Conservation (phyloP, 2,113 vertebrate species). For the Larimichthys crocea region DNA sequence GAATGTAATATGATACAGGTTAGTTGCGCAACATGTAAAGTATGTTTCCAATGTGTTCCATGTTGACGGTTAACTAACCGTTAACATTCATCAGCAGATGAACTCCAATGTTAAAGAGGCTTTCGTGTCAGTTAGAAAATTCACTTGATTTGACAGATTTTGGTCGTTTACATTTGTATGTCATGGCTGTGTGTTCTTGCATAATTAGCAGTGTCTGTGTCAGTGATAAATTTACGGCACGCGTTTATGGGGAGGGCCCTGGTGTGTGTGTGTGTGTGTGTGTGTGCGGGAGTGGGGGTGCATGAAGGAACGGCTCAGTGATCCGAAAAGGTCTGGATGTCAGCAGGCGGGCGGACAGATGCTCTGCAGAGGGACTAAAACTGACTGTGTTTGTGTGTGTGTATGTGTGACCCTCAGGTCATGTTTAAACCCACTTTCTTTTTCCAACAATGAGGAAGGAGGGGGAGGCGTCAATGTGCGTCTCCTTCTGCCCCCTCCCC, state of each 20-base stretch:
- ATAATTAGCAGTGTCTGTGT: slow-evolving; percentile 53
- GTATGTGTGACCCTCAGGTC: slow-evolving; percentile 67
- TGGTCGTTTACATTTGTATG: not conserved
- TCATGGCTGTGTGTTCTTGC: not conserved
- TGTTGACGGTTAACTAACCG: not conserved
- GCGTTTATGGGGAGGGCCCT: slow-evolving; percentile 50
- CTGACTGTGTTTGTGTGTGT: slow-evolving; percentile 15
- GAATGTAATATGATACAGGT: not conserved
- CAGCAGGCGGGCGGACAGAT: slow-evolving; percentile 81
- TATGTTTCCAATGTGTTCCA: not conserved
- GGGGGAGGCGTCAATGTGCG: slow-evolving; percentile 43
- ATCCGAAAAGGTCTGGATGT: slow-evolving; percentile 72
- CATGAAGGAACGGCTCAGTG: slow-evolving; percentile 53
- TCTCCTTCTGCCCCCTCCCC: slow-evolving; percentile 36
- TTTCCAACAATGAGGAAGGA: slow-evolving; percentile 66
- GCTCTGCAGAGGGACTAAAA: slow-evolving; percentile 67
- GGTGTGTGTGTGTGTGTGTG: not conserved
- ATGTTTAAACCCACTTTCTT: slow-evolving; percentile 70
- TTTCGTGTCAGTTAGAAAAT: not conserved
- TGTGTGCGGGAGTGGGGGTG: not conserved
- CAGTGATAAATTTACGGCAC: slow-evolving; percentile 79
- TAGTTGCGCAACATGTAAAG: not conserved
- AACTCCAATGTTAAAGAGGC: not conserved
- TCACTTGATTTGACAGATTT: not conserved
- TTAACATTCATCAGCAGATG: not conserved